A percentile compares a stretch with the other conserved stretches of the same genome.
These are phyloP conservation scores for Pterobdella sp. DNA, from an alignment of 2,888 invertebrate genomes.

Conservation along the genomic window DNA sequence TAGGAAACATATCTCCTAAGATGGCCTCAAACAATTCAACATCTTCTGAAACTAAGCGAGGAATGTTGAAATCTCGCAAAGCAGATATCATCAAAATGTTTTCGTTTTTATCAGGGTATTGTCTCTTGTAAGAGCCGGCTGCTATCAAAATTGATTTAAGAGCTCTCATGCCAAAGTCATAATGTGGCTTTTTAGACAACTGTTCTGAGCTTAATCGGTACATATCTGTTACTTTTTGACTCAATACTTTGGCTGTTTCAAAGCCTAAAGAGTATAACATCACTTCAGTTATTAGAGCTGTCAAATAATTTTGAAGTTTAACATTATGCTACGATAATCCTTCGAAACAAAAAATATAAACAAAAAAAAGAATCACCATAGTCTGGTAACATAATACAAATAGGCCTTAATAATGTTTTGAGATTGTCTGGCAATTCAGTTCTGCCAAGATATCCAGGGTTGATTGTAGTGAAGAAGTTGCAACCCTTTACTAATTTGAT, in stretches of 20 bases:
- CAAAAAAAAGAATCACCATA: constrained; percentile 60
- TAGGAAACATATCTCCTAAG: constrained; percentile 80
- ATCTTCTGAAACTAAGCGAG: constrained; percentile 79
- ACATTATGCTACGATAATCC: neutral
- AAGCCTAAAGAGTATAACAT: constrained; percentile 88
- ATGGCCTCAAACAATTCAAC: constrained; percentile 76
- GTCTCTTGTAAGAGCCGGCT: constrained; percentile 79
- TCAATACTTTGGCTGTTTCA: constrained; percentile 75
- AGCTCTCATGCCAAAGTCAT: constrained; percentile 72
- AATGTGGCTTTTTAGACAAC: constrained; percentile 79
- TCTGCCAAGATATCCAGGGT: constrained; percentile 80
- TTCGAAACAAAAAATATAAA: neutral
- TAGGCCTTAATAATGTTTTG: constrained; percentile 75
- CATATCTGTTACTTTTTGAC: constrained; percentile 85
- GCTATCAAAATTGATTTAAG: constrained; percentile 68
- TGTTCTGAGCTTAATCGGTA: constrained; percentile 84
- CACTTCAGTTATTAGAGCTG: constrained; percentile 67
- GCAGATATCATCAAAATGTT: constrained; percentile 71
- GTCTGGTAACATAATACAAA: constrained; percentile 86
- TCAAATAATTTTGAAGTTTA: neutral
- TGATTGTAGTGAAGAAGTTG: constrained; percentile 83
- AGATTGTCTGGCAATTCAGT: constrained; percentile 81
- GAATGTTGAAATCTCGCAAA: constrained; percentile 77
- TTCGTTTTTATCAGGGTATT: constrained; percentile 73
- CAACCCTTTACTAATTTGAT: constrained; percentile 72